Percentiles rank a stretch among this genome's conserved stretches.
These are phyloP conservation scores for Andrena cerasifolii DNA, from an alignment of 1,140 invertebrate genomes.

Conservation along the genomic window DNA sequence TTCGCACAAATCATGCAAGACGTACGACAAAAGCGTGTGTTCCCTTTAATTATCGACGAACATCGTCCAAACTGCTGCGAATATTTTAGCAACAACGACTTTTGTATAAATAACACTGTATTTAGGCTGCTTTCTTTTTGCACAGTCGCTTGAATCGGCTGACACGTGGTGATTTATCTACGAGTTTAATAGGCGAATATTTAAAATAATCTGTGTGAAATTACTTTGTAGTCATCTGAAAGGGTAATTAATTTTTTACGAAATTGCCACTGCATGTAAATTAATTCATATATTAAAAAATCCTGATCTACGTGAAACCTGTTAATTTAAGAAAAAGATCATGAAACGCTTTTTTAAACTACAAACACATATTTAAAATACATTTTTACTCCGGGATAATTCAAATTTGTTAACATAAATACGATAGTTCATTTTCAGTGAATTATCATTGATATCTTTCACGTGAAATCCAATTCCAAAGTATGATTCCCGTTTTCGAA, in stretches of 20 bases:
- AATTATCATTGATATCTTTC: too few relatives aligned
- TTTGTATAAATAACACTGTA: background rate
- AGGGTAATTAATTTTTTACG: background rate
- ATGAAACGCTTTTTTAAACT: too few relatives aligned
- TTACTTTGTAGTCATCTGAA: background rate
- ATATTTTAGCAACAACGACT: background rate
- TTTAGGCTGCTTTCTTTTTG: background rate
- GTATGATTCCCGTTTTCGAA: too few relatives aligned
- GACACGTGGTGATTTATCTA: background rate
- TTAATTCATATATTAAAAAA: background rate
- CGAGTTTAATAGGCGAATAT: background rate
- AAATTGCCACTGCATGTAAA: background rate
- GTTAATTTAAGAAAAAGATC: too few relatives aligned
- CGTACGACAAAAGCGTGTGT: slow-evolving; percentile 4
- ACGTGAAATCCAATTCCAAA: too few relatives aligned
- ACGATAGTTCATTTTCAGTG: too few relatives aligned
- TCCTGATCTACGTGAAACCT: too few relatives aligned
- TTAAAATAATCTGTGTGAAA: background rate
- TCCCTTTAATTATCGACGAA: background rate
- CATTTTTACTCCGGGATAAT: too few relatives aligned
- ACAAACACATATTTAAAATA: too few relatives aligned
- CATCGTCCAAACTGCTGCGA: background rate
- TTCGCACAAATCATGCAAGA: slow-evolving; percentile 34
- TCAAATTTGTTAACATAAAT: too few relatives aligned
- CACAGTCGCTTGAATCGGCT: background rate